Evolutionary conservation across 2,888 invertebrate genomes (phyloP).

Genomic region (Hypolimnas misippus): DNA sequence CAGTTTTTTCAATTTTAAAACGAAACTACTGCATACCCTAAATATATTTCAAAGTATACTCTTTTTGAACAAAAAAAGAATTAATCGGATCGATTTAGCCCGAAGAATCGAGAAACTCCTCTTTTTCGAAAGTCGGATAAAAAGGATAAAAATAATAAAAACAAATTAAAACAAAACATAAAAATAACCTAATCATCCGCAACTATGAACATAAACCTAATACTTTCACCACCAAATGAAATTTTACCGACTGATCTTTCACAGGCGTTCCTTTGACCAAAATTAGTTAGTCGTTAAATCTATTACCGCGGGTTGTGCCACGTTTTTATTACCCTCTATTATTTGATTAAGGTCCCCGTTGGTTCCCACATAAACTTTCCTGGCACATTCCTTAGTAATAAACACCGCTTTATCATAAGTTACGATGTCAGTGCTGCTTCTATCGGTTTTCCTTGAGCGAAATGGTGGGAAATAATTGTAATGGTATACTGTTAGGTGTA

Average conservation of each 20-base stretch:
- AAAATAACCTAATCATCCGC: too few relatives aligned
- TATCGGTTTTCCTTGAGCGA: neutral
- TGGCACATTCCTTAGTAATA: neutral
- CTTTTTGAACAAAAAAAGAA: too few relatives aligned
- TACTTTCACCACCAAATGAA: neutral
- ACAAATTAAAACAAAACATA: too few relatives aligned
- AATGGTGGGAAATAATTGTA: conserved; percentile 2
- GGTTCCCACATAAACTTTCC: conserved; percentile 20
- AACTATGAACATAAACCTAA: neutral
- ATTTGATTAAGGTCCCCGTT: conserved; percentile 37
- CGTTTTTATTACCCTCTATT: conserved; percentile 38
- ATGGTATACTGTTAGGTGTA: neutral
- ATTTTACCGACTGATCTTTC: conserved; percentile 15
- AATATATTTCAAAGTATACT: too few relatives aligned
- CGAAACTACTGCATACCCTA: too few relatives aligned
- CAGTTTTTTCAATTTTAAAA: too few relatives aligned
- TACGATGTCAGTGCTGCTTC: neutral
- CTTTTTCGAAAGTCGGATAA: too few relatives aligned
- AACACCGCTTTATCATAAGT: conserved; percentile 5
- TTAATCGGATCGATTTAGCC: too few relatives aligned
- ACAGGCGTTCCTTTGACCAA: conserved; percentile 33
- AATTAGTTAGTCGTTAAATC: conserved; percentile 38
- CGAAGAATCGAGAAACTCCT: too few relatives aligned
- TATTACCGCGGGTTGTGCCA: conserved; percentile 29
- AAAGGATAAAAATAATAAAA: too few relatives aligned